A percentile compares a stretch with the other conserved stretches of the same genome.
These are phyloP conservation scores for Diplodus puntazzo DNA, from an alignment of 2,797 vertebrate species.

Conservation along the genomic window DNA sequence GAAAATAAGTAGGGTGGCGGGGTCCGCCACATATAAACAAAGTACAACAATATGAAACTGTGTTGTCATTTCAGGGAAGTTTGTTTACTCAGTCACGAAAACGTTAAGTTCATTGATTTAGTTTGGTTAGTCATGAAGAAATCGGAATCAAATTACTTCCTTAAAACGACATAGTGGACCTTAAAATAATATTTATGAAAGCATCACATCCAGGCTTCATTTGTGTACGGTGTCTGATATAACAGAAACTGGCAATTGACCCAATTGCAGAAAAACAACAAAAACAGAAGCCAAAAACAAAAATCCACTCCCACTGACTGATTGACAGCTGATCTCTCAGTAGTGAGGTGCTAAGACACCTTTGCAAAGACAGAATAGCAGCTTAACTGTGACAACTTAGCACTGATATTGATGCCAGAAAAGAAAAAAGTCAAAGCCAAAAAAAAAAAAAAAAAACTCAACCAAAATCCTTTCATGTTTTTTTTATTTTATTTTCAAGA, in stretches of 20 bases:
- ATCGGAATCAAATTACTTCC: too few relatives aligned
- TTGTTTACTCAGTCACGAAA: too few relatives aligned
- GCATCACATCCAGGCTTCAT: conserved; percentile 2
- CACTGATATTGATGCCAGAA: not conserved
- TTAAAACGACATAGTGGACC: too few relatives aligned
- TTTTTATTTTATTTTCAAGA: not conserved
- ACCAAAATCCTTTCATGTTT: not conserved
- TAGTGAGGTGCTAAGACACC: conserved; percentile 11
- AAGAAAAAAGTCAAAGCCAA: not conserved
- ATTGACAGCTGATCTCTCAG: conserved; percentile 41
- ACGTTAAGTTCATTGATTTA: too few relatives aligned
- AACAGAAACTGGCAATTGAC: not conserved
- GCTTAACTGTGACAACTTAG: conserved; percentile 2
- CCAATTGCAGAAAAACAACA: not conserved
- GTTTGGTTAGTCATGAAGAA: too few relatives aligned
- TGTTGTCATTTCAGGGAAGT: too few relatives aligned
- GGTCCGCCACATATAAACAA: too few relatives aligned
- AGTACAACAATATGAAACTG: too few relatives aligned
- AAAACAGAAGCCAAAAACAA: not conserved
- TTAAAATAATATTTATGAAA: too few relatives aligned
- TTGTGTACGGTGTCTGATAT: not conserved
- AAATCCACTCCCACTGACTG: not conserved
- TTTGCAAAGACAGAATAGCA: conserved; percentile 4
- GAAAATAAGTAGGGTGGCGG: too few relatives aligned
- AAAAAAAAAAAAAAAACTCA: not conserved